These are phyloP conservation scores for Theristicus caerulescens DNA, from an alignment of 2,113 vertebrate genomes.

Conservation along the genomic window DNA sequence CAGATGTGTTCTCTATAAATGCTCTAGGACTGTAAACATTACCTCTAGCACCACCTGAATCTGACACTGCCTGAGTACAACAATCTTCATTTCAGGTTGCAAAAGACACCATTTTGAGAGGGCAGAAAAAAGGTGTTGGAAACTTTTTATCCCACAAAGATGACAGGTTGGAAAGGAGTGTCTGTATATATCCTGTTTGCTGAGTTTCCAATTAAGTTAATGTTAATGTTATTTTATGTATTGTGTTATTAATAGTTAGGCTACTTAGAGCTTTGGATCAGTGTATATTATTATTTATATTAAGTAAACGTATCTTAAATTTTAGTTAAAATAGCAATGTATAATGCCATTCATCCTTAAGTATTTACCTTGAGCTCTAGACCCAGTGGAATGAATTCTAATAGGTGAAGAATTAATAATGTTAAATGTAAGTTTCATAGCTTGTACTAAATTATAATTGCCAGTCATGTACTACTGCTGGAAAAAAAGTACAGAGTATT, in stretches of 20 bases:
- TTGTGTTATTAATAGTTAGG: not conserved
- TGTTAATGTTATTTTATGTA: not conserved
- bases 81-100: not conserved
- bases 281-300: not conserved
- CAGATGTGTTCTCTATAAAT: not conserved
- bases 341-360: not conserved
- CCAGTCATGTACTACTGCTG: not conserved
- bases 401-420: not conserved
- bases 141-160: not conserved
- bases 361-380: not conserved
- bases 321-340: not conserved
- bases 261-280: not conserved
- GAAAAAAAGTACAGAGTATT: not conserved
- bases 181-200: not conserved
- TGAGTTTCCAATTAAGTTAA: not conserved
- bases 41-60: not conserved
- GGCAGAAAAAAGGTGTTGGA: not conserved
- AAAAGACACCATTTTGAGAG: not conserved
- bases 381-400: not conserved
- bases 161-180: not conserved
- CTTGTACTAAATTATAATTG: not conserved
- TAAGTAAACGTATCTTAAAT: not conserved
- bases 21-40: not conserved
- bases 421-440: not conserved
- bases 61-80: not conserved